phyloP scores from a whole-genome alignment of 1,140 invertebrate genomes.

The Rhynchophorus ferrugineus region DNA sequence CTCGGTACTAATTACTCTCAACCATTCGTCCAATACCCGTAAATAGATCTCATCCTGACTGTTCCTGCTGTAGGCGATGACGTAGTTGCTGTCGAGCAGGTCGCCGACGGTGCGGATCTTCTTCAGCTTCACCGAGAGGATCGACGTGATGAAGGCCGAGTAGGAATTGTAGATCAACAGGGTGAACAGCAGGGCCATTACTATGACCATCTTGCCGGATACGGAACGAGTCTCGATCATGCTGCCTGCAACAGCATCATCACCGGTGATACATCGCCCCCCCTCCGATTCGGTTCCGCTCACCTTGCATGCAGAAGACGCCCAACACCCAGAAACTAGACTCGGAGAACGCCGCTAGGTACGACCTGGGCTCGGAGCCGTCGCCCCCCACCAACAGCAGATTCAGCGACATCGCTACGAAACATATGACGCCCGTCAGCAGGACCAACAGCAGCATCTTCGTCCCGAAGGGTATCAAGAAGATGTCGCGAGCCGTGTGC shows the following conservation, averaged over 20 bases:
- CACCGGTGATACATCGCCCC: background rate
- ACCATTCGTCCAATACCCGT: conserved; percentile 42
- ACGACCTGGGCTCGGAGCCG: background rate
- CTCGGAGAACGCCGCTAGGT: conserved; percentile 7
- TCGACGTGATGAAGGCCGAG: conserved; percentile 51
- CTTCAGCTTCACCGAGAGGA: conserved; percentile 52
- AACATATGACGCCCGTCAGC: conserved; percentile 44
- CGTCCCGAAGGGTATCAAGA: conserved; percentile 51
- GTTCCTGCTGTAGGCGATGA: conserved; percentile 50
- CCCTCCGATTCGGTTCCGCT: background rate
- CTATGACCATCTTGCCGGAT: conserved; percentile 49
- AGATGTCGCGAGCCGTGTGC: conserved; percentile 53
- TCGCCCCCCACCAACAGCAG: background rate
- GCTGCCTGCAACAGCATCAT: conserved; percentile 44
- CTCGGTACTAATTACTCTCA: too few relatives aligned
- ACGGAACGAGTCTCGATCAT: conserved; percentile 48
- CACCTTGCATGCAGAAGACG: conserved; percentile 52
- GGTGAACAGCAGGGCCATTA: conserved; percentile 50
- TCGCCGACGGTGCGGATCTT: conserved; percentile 51
- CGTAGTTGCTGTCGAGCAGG: conserved; percentile 49
- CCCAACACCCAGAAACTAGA: conserved; percentile 8
- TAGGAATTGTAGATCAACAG: conserved; percentile 48
- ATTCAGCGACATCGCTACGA: conserved; percentile 36
- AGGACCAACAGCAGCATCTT: conserved; percentile 47
- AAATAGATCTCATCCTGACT: conserved; percentile 46